phyloP scores from a whole-genome alignment of 2,888 invertebrate species.

The Reticulitermes lucifugus region DNA sequence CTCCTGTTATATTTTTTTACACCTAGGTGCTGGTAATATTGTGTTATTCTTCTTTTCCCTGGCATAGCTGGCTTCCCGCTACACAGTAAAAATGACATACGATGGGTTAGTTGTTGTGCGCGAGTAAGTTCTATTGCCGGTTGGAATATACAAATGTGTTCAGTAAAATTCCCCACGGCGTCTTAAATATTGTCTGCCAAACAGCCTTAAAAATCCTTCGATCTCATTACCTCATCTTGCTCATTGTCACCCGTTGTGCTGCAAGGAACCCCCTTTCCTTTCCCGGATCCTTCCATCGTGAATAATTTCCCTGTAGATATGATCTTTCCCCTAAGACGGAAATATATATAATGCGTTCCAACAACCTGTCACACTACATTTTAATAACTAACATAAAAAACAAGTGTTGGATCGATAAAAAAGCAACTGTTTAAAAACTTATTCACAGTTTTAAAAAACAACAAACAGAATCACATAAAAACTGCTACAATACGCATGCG shows the following conservation, averaged over 20 bases:
- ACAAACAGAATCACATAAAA: too few species aligned
- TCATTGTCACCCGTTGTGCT: slow-evolving; percentile 68
- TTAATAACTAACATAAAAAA: not conserved
- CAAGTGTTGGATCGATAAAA: not conserved
- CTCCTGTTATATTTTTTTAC: too few species aligned
- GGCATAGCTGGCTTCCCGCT: too few species aligned
- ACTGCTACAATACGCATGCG: too few species aligned
- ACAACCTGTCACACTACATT: slow-evolving; percentile 24
- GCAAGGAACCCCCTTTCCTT: slow-evolving; percentile 60
- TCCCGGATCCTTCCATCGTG: slow-evolving; percentile 39
- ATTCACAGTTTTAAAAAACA: not conserved
- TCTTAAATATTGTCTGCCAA: not conserved
- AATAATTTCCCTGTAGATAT: not conserved
- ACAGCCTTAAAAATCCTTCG: not conserved
- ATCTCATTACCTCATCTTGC: slow-evolving; percentile 76
- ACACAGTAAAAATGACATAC: too few species aligned
- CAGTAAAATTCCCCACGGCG: not conserved
- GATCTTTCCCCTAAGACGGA: not conserved
- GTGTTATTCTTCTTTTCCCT: too few species aligned
- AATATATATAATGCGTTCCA: slow-evolving; percentile 23
- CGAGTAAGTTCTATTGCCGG: too few species aligned
- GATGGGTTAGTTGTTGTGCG: too few species aligned
- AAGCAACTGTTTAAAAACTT: not conserved
- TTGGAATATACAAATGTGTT: too few species aligned
- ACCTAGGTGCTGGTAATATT: too few species aligned